Percentiles rank a stretch among this genome's conserved stretches.
phyloP scores from a whole-genome alignment of 2,888 invertebrate genomes.

The Dorcus parallelipipedus region DNA sequence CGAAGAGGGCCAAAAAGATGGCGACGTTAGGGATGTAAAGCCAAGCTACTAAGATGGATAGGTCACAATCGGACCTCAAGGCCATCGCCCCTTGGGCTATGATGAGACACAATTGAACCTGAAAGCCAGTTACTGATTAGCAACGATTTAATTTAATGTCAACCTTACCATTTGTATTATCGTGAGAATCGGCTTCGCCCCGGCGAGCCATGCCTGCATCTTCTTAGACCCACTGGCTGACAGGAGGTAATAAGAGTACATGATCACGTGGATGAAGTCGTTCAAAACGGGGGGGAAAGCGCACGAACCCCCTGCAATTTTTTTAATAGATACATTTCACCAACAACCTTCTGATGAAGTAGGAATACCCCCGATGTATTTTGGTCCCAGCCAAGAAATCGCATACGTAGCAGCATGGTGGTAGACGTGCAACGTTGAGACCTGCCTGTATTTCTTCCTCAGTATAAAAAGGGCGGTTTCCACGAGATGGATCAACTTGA shows the following conservation, averaged over 20 bases:
- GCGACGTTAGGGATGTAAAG: too few relatives aligned
- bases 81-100: too few relatives aligned
- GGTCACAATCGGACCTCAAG: too few relatives aligned
- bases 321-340: too few relatives aligned
- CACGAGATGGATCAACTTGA: conserved; percentile 64
- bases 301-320: conserved; percentile 59
- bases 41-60: too few relatives aligned
- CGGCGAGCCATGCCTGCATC: conserved; percentile 54
- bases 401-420: conserved; percentile 64
- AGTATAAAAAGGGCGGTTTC: conserved; percentile 72
- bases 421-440: conserved; percentile 69
- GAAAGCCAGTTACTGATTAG: too few relatives aligned
- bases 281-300: conserved; percentile 65
- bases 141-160: not conserved
- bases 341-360: too few relatives aligned
- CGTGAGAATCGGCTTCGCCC: conserved; percentile 58
- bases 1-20: too few relatives aligned
- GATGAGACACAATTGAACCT: too few relatives aligned
- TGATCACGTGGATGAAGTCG: conserved; percentile 66
- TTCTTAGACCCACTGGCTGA: conserved; percentile 58
- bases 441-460: conserved; percentile 68
- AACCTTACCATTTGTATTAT: conserved; percentile 63
- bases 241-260: conserved; percentile 73
- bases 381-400: conserved; percentile 60
- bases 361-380: conserved; percentile 63